phyloP scores from a whole-genome alignment of 64 coral and sea anemone genomes.

The Dendronephthya gigantea region DNA sequence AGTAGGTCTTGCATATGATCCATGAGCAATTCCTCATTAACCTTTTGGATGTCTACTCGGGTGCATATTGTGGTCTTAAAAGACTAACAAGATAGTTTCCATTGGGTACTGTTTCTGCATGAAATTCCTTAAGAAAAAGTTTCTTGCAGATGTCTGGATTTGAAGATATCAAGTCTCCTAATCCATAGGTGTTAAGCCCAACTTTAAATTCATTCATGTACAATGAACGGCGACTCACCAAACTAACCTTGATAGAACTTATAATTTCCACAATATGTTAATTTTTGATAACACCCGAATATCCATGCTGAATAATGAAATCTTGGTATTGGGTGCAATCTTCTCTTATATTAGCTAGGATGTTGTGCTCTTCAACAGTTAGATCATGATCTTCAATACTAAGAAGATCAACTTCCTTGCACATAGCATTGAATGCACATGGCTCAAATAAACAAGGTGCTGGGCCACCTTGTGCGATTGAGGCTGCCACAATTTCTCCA shows the following conservation, averaged over 20 bases:
- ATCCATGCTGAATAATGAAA: too few relatives aligned
- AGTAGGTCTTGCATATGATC: constrained; percentile 18
- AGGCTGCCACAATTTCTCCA: neutral
- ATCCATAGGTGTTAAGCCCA: neutral
- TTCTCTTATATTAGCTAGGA: neutral
- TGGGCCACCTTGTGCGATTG: neutral
- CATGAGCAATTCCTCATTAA: neutral
- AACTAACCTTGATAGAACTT: constrained; percentile 6
- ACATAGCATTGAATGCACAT: neutral
- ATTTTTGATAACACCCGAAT: too few relatives aligned
- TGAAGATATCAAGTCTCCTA: constrained; percentile 2
- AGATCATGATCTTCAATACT: neutral
- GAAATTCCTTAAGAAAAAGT: neutral
- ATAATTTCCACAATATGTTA: constrained; percentile 9
- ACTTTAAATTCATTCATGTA: neutral
- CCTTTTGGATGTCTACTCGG: neutral
- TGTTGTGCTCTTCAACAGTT: neutral
- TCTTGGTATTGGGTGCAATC: neutral
- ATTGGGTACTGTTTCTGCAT: neutral
- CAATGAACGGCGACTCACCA: neutral
- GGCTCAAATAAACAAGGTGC: neutral
- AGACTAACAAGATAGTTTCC: neutral
- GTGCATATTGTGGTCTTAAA: neutral
- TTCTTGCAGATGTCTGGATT: neutral
- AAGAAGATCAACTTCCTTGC: constrained; percentile 6